Evolutionary conservation across 2,113 vertebrate species (phyloP), one percentile per base, ranked within the genome.

Genomic region (Peromyscus californicus): DNA sequence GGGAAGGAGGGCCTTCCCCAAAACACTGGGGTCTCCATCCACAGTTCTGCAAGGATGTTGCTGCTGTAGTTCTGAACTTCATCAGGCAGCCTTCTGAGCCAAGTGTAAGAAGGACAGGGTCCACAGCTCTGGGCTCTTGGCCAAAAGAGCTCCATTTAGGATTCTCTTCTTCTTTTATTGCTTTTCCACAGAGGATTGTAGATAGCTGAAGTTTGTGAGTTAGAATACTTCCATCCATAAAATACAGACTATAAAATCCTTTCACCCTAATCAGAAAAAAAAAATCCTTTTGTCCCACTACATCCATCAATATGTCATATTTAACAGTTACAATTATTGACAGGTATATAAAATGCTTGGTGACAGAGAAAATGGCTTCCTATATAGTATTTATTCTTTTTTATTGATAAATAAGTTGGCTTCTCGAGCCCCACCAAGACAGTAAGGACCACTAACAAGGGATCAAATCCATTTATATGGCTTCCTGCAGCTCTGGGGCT

Each of bases 381-480:
- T 97, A 96, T 97, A 96, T 96, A 96, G 83, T 84, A 83, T 97
- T 97, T 96, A 97, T 97, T 97, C 97, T 97, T 97, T 97, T 98
- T 98, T 97, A 98, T 96, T 98, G 98, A 98, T 98, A 97, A 97
- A 92, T 96, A 98, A 97, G 96, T 95, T 97, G 93, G 89, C 87
- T 97, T 95, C 65, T 63, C 85, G 95, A 57, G n/a, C 94, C 67
- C 89, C 92, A 36, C 42, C 79, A 72, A 96, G 97, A 98, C 70
- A 72, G 92, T 95, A 92, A 88, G 90, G 94, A 97, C 74, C 51
- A 61, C 21, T 31, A 88, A 84, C 95, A 97, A 95, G 94, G 85
- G 94, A 79, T 91, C 63, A 98, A 95, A 98, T 95, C 85, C 84
- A 24, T 3, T 94, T 98, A 95, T 67, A 93, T 12, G 0, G 1